Base-by-base conservation (phyloP, 1,140 invertebrate genomes). In the Drosophila subpulchrella region DNA sequence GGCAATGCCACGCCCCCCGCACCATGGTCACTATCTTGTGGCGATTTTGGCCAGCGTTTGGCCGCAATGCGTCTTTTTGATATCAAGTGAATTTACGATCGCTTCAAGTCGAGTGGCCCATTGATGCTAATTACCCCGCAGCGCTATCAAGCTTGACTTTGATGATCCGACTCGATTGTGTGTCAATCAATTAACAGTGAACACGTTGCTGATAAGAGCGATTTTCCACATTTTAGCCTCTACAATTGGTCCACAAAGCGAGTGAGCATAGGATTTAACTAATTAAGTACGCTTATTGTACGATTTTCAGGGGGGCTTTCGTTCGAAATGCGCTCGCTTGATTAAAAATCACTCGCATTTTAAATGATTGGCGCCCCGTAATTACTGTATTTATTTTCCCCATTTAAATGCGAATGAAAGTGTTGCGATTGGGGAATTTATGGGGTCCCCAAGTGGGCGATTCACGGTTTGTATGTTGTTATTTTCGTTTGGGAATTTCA, bases 141-240 rank as follows among this genome's bases (percentile, higher is more conserved):
- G 51, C 56, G 65, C 61, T 54, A 77, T 77, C 63, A 70, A 61
- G 41, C 74, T 60, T 68, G 73, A 77, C 74, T 77, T 77, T 81
- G 72, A 81, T 81, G 56, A 71, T 56, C 75, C 63, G 75, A 58
- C 65, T 46, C 63, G 57, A 56, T 80, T 70, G 77, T 61, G 72
- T 60, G 77, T 80, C 78, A 85, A 86, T 78, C 75, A 78, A 63
- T 78, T 68, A 78, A 84, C 46, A 59, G 48, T 75, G 55, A 84
- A 77, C 75, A 77, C 77, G 74, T 71, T 75, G 74, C 73, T 74
- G 82, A 85, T 85, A 85, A 86, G 71, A 30, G 51, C 11, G 32
- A 1, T 17, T 24, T 32, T 17, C 48, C 24, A 15, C 67, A 4
- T 30, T n/a, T 8, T 6, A 24, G 15, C n/a, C 42, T 10, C 3